Evolutionary conservation across 2,888 invertebrate genomes (phyloP), one percentile per base, ranked within the genome.

Genomic region (Galerucella calmariensis): DNA sequence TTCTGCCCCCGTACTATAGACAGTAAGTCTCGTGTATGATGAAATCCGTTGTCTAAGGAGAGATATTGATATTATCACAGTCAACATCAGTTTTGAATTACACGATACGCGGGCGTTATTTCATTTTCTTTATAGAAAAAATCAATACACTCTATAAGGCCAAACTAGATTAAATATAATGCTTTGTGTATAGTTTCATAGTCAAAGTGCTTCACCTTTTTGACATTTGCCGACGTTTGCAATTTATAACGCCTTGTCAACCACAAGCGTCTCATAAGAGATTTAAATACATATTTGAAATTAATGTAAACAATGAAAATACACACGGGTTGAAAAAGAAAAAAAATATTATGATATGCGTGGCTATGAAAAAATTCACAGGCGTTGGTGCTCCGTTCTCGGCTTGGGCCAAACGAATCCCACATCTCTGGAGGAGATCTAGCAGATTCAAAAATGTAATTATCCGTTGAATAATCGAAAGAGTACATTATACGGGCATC

Each of bases 191-290:
- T 63, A 44, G 44, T 41, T 76, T 73, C 71, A 68, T 61, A 65
- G 65, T 63, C 53, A 73, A 73, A 70, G 61, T 66, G 63, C 61
- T 71, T 73, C 68, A 68, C 69, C 27, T 41, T 69, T 73, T 75
- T 73, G 69, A 74, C 76, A 69, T 74, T 74, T 73, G 69, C 70
- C 63, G 58, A 20, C 67, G 67, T 65, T 66, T 63, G 65, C 68
- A 66, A 76, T 76, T 76, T 70, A 72, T 74, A 70, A 76, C 67
- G 67, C 65, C 67, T 63, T 58, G 46, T 63, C 62, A 73, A 70
- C 53, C 46, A 65, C 41, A 16, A 44, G 63, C 63, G 63, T 16
- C 41, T 16, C 16, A 65, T 12, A 9, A 11, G 46, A 44, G 16
- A 20, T 65, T 20, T 56, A 9, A 20, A 8, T 53, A 14, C n/a